Evolutionary conservation across 2,113 vertebrate genomes (phyloP), one percentile per base, ranked within the genome.

Genomic region (Menidia beryllina): DNA sequence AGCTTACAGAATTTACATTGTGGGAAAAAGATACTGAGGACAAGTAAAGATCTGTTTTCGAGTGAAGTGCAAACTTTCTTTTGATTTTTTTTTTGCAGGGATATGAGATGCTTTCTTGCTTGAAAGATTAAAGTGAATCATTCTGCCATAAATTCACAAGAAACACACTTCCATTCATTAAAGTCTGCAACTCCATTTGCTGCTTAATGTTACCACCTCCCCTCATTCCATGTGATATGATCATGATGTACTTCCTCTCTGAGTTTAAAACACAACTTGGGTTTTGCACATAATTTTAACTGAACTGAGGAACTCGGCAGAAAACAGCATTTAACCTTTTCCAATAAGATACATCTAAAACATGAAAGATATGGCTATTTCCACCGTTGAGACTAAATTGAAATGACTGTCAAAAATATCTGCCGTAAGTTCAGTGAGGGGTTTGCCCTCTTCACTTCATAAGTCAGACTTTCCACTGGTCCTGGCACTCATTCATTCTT

Each of bases 131-230:
- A 25, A 34, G 13, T 60, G 17, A 80, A 69, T 81, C 36, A 72
- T 21, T 43, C 2, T n/a, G 41, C 24, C 54, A 60, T 57, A 41
- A 69, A 62, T 72, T 39, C 34, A 61, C 15, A 62, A 55, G n/a
- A 54, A 41, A 58, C 20, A 17, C 4, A 34, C 53, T 76, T 71
- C 23, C 24, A 54, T 79, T 53, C 66, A 59, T 65, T 53, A 30
- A 30, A 77, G 72, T 72, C 39, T 68, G 23, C n/a, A 30, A 69
- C 48, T 69, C 20, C 38, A 58, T 73, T 77, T 69, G 55, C 30
- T 75, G 38, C 52, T 21, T 73, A 47, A 58, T 72, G 27, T 61
- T 26, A 67, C 21, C 48, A 65, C 14, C 65, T 24, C 21, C 1
- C 57, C 68, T 48, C 24, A 17, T 78, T 41, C 21, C 2, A 4